phyloP scores from a whole-genome alignment of 2,113 vertebrate species.

The Siniperca chuatsi region DNA sequence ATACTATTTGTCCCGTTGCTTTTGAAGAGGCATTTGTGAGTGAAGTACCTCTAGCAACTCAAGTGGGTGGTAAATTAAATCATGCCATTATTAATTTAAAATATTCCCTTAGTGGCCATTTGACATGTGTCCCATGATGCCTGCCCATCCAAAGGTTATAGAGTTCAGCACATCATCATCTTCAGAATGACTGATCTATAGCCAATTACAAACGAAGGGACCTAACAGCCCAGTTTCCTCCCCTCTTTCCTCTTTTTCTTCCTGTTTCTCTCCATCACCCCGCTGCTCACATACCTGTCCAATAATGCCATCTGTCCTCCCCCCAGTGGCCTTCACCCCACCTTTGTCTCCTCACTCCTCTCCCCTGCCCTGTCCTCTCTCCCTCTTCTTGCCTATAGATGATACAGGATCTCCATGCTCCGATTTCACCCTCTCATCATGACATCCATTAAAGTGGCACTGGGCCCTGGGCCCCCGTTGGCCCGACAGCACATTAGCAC shows the following conservation, averaged over 20 bases:
- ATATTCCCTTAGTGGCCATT: not conserved
- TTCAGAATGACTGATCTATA: constrained; percentile 35
- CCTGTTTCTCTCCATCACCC: constrained; percentile 7
- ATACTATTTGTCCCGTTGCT: not conserved
- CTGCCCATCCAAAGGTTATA: constrained; percentile 21
- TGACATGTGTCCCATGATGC: not conserved
- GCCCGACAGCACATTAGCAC: constrained; percentile 88
- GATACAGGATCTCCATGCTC: constrained; percentile 83
- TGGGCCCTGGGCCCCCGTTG: constrained; percentile 76
- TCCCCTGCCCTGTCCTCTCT: constrained; percentile 10
- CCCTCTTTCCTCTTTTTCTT: not conserved
- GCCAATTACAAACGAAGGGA: constrained; percentile 20
- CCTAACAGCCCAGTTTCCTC: constrained; percentile 10
- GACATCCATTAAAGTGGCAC: constrained; percentile 88
- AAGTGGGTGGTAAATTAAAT: constrained; percentile 21
- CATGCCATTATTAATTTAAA: constrained; percentile 27
- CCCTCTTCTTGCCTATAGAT: constrained; percentile 62
- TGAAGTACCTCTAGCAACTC: not conserved
- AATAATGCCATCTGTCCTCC: constrained; percentile 59
- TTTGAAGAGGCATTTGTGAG: not conserved
- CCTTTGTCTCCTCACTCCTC: constrained; percentile 16
- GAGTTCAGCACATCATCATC: constrained; percentile 38
- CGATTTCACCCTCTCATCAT: constrained; percentile 89
- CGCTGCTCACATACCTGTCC: constrained; percentile 59
- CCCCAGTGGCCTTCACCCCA: constrained; percentile 35